Base-by-base conservation (phyloP, 2,888 invertebrate species). In the Noctua comes region DNA sequence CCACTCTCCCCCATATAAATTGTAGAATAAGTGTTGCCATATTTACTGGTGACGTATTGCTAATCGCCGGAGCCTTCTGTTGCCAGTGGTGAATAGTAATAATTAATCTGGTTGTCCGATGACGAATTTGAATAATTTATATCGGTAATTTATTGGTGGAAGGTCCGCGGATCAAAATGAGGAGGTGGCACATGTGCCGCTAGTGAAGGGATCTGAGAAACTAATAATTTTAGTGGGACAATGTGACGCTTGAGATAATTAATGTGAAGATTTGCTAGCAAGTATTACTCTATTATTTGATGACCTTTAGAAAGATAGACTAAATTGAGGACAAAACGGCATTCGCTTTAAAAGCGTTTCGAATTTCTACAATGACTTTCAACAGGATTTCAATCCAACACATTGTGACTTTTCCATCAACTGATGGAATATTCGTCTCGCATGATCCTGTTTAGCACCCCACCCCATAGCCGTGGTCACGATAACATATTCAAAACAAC, bases 21-120 rank as follows among this genome's bases (percentile, higher is more conserved):
- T 93, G 94, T 94, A 92, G 93, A 96, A 96, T 96, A 96, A 96
- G 96, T 96, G 96, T 96, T 96, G 94, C 96, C 96, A 96, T 96
- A 96, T 96, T 97, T 96, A 96, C 95, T 91, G 93, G 95, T 96
- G 96, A 96, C 96, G 95, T 96, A 93, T 95, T 94, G 95, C 95
- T 95, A 96, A 96, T 96, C 95, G 94, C 92, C 87, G 93, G 92
- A 91, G 93, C 95, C 96, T 95, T 94, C 95, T 95, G 95, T 92
- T 92, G 91, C 92, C 93, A 93, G 92, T 94, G 91, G 92, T 91
- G 93, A 95, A 93, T 96, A 95, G 96, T 96, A 94, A 96, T 96
- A 93, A 96, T 95, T 96, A 96, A 96, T 96, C 95, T 92, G 91
- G 91, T 91, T 90, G 93, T 93, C 94, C 92, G 91, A 92, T 96